Evolutionary conservation across 1,140 invertebrate species (phyloP), one percentile per base, ranked within the genome.

Genomic region (Leucophenga varia): DNA sequence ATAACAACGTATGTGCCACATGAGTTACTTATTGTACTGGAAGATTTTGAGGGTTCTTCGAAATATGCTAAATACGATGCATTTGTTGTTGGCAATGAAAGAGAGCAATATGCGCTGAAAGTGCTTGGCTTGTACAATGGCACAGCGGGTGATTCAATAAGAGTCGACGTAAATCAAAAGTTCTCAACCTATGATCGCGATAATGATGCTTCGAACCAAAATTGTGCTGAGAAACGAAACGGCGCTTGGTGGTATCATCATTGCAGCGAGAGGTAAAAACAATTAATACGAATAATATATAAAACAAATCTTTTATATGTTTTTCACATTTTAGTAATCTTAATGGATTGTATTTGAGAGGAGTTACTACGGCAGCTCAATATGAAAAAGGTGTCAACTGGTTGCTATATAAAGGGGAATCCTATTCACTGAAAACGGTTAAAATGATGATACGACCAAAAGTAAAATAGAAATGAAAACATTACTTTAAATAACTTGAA

Each of bases 21-120:
- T 46, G 80, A 82, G 32, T 57, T 87, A 17, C 60, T 80, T 34
- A 79, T 89, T 25, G 80, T 85, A 38, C 64, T 88, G 69, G 78
- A 83, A 57, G 82, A 86, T 38, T 79, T 81, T 34, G 58, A 78
- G 7, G 73, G 76, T 0, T 63, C 75, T 16, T 77, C 75, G 12
- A 80, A 77, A 19, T 77, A 75, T 38, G 86, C 84, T 3, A 67
- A 68, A 8, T 89, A 86, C 64, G 78, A 79, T 3, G 73, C 79
- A 10, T 88, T 89, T 59, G 79, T 79, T 3, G 73, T 89, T 17
- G 80, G 79, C 10, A 74, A 78, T n/a, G 84, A 86, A 65, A 59
- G 74, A 12, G 81, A 85, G 54, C 79, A 80, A 2, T 90, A 84
- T 61, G 75, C 79, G 20, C 78, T 88, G 13, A 80, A 79, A 50